Conservation (phyloP, 23 tunicate genomes). For the Halocynthia aurantium region DNA sequence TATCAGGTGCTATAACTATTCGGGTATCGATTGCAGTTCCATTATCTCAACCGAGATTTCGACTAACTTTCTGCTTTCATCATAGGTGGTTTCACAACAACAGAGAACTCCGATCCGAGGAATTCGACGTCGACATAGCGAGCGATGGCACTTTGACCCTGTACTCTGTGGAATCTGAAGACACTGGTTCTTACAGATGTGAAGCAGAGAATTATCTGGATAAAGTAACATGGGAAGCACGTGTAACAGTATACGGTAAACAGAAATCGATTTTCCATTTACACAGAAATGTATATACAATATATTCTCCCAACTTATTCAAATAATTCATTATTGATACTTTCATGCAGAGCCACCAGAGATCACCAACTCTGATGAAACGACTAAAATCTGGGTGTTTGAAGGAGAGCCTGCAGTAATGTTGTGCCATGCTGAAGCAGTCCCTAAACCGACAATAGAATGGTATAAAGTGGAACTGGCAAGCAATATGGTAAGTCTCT, state of each 20-base stretch:
- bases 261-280: neutral
- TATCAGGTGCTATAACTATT: constrained; percentile 31
- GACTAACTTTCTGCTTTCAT: neutral
- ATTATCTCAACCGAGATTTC: neutral
- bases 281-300: too few species aligned
- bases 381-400: constrained; percentile 47
- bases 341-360: constrained; percentile 65
- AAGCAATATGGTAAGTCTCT: neutral
- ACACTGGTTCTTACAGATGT: constrained; percentile 70
- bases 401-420: constrained; percentile 77
- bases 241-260: constrained; percentile 21
- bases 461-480: constrained; percentile 59
- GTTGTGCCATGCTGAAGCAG: constrained; percentile 76
- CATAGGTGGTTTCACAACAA: constrained; percentile 73
- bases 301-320: too few species aligned
- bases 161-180: constrained; percentile 40
- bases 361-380: constrained; percentile 43
- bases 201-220: constrained; percentile 83
- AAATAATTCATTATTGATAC: neutral
- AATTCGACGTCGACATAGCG: constrained; percentile 54
- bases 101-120: constrained; percentile 31
- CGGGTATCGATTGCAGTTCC: neutral
- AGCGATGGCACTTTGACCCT: constrained; percentile 60
- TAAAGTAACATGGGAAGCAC: constrained; percentile 5
- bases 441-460: constrained; percentile 81